Evolutionary conservation across 2,888 invertebrate species (phyloP), one percentile per base, ranked within the genome.

Genomic region (Drosophila yooni): DNA sequence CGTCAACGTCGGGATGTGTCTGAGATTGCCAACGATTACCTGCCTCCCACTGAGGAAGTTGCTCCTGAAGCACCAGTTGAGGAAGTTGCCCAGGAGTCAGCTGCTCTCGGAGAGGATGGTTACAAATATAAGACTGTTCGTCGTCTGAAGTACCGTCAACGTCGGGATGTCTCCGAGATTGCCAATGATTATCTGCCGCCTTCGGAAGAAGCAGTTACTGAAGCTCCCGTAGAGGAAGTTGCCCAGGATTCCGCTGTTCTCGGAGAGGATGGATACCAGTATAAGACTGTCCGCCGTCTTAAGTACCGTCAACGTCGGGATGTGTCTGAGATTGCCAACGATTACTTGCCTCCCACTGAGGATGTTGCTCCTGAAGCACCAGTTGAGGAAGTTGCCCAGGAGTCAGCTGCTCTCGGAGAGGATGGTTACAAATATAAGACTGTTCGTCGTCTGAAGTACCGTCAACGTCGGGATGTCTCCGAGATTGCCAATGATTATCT

Each of bases 371-470:
- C 60, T 1, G 84, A 86, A 52, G 66, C 52, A 8, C 56, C 74
- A 5, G 57, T 60, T 33, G 58, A 53, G 3, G 71, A 70, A 43
- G 61, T 60, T 4, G 67, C 51, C 21, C 82, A 70, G 57, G 73
- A 82, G 13, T 70, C 84, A 0, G 81, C 85, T 52, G 71, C 70
- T 4, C 74, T 86, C 0, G 75, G 59, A 18, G 69, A 64, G 3
- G 75, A 83, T 72, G 84, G 84, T 0, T 84, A 86, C 59, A 79
- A 82, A 36, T 90, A 90, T 67, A 89, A 88, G 52, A 87, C 85
- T 1, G 76, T 87, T 0, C 81, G 85, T 18, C 82, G 82, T 5
- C 54, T 86, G 36, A 88, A 86, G n/a, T 83, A 79, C 29, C 81
- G 88, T 4, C 76, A 76, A 0, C 88, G 88, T 40, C 85, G 85